Evolutionary conservation across 2,113 vertebrate genomes (phyloP), one percentile per base, ranked within the genome.

Genomic region (Cranoglanis bouderius): DNA sequence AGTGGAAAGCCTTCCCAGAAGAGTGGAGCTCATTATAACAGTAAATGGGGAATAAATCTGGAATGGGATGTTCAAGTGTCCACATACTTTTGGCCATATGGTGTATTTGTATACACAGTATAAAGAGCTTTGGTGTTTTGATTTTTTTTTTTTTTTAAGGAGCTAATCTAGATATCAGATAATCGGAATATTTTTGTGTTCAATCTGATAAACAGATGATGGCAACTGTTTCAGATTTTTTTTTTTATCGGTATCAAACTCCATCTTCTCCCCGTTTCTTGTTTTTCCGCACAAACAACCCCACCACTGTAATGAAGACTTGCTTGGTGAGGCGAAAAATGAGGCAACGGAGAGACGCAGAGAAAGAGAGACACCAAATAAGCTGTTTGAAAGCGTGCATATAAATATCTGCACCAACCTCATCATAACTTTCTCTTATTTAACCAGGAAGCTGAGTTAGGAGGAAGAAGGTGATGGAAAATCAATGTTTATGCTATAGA

Each of bases 391-490:
- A 61, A 24, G 29, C 55, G 4, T 35, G 18, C 72, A 46, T 46
- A 80, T 81, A 81, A 78, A 81, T 81, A 82, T 65, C 85, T 18
- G 10, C 26, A 4, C 29, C 26, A 1, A 26, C 61, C 46, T 49
- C 61, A 12, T 38, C 53, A 24, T 75, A 70, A 67, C 57, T 53
- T 78, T 49, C 72, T 80, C 57, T 53, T 63, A 53, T 77, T 88
- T 89, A 81, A 67, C 83, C 82, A 53, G 49, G 59, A 78, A 32
- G 88, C 35, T 55, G 88, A 89, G 70, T 88, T 51, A 88, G 82
- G 38, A 70, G 38, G 46, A 67, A 35, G 74, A 51, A 43, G 59
- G 24, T 55, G 32, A 78, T 38, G 43, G 72, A 63, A 85, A 82
- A 75, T 86, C 70, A 21, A 77, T 88, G 81, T 85, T 88, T 74